phyloP scores from a whole-genome alignment of 2,797 vertebrate species.

The Lepidocolaptes lacrymiger region DNA sequence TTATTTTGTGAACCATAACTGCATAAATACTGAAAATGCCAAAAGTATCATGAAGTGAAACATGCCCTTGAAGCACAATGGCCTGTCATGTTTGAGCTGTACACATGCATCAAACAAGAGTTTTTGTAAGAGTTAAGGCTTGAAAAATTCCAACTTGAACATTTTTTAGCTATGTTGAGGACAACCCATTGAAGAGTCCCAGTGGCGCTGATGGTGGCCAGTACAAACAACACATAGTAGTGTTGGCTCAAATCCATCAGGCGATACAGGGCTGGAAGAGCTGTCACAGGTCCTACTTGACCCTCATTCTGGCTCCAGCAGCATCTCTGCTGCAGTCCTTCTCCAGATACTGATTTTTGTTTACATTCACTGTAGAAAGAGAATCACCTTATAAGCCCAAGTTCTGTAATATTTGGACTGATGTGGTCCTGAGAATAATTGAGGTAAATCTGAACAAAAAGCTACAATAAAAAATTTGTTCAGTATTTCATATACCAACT shows the following conservation, averaged over 20 bases:
- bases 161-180: neutral
- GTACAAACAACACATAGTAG: neutral
- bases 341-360: neutral
- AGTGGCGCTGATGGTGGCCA: neutral
- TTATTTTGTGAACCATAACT: neutral
- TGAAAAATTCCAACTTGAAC: neutral
- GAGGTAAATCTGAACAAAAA: neutral
- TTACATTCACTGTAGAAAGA: neutral
- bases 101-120: neutral
- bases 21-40: neutral
- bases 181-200: neutral
- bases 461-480: neutral
- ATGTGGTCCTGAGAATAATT: neutral
- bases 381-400: neutral
- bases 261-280: neutral
- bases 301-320: neutral
- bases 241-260: neutral
- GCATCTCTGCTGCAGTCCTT: no score
- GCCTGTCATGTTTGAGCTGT: neutral
- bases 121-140: neutral
- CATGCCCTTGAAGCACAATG: neutral
- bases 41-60: neutral
- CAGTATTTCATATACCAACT: neutral
- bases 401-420: neutral
- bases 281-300: rapidly evolving